Conservation (phyloP, 1,140 invertebrate species). For the Paracyclopina nana region DNA sequence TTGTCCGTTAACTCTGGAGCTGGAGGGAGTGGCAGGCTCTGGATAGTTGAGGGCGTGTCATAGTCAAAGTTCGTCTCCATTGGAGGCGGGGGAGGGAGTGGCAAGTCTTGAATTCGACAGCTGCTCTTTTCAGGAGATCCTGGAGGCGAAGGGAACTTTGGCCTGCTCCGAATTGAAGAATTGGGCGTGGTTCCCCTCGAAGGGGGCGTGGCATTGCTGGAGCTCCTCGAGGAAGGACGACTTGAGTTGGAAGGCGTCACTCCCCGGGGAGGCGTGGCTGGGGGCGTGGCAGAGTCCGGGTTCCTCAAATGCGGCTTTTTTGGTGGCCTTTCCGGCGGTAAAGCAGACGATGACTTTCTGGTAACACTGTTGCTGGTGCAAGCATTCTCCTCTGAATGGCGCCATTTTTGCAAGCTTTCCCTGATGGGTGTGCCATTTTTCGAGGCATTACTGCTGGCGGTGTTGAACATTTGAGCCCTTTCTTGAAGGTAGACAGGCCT, state of each 20-base stretch:
- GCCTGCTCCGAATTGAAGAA: background rate
- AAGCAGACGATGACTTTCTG: background rate
- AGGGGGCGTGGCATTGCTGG: background rate
- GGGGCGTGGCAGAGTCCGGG: background rate
- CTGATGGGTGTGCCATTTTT: background rate
- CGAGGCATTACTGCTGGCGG: too few species aligned
- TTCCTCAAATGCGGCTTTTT: background rate
- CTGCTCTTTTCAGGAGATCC: background rate
- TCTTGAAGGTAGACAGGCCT: conserved; percentile 2
- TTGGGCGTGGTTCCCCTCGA: too few species aligned
- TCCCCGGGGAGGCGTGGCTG: background rate
- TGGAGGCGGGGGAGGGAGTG: background rate
- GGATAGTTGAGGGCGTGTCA: too few species aligned
- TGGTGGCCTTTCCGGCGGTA: background rate
- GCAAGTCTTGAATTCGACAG: background rate
- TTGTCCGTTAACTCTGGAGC: too few species aligned
- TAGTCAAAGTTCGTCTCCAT: too few species aligned
- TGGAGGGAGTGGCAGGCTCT: too few species aligned
- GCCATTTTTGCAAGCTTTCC: background rate
- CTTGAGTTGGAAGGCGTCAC: background rate
- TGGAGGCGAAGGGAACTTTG: background rate
- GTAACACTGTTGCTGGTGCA: too few species aligned
- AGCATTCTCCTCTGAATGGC: conserved; percentile 1
- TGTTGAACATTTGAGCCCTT: background rate
- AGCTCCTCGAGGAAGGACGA: background rate